Evolutionary conservation across 2,797 vertebrate species (phyloP).

Genomic region (Chiroxiphia lanceolata): DNA sequence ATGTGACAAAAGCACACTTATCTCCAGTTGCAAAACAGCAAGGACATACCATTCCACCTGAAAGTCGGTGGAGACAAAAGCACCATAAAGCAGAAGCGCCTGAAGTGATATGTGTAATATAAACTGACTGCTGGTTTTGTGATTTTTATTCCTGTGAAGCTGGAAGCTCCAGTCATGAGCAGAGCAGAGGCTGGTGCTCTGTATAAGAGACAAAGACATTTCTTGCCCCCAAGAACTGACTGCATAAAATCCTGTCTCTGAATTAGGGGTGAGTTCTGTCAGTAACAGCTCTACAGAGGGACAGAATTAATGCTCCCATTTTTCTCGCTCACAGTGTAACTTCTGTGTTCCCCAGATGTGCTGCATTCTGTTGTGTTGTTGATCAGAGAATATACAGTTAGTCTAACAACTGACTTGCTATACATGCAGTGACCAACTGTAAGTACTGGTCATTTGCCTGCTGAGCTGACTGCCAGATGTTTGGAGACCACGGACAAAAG

Average conservation of each 20-base stretch:
- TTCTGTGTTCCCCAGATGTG: conserved; percentile 26
- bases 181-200: not conserved
- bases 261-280: not conserved
- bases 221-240: not conserved
- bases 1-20: not conserved
- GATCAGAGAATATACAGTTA: not conserved
- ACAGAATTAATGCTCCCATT: conserved; percentile 27
- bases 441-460: not conserved
- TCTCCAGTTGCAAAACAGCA: not conserved
- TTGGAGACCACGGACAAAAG: not conserved
- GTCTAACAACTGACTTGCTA: conserved; percentile 2
- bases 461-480: not conserved
- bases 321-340: not conserved
- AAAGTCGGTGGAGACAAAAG: not conserved
- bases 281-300: not conserved
- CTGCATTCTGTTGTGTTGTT: not conserved
- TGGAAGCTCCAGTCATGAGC: not conserved
- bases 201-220: not conserved
- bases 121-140: not conserved
- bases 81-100: not conserved
- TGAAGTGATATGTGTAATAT: not conserved
- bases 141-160: conserved; percentile 12
- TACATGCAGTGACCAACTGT: not conserved
- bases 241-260: not conserved
- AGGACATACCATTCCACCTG: not conserved